Evolutionary conservation across 2,888 invertebrate genomes (phyloP).

Genomic region (Pogonocherus hispidulus): DNA sequence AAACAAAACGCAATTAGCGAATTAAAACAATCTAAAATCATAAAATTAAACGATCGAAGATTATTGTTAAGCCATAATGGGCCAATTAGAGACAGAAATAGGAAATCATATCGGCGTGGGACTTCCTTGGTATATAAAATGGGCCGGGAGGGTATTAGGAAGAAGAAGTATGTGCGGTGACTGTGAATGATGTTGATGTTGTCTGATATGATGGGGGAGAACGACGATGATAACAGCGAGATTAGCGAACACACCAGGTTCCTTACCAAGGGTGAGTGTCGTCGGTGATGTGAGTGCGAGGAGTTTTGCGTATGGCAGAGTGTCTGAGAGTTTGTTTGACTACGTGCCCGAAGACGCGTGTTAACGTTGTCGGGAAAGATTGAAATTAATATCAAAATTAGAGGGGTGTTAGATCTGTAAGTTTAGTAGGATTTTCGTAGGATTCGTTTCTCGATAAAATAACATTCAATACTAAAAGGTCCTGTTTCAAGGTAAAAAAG

Average conservation of each 20-base stretch:
- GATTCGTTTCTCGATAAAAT: no score
- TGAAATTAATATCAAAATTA: no score
- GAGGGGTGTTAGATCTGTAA: no score
- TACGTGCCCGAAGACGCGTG: no score
- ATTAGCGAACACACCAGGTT: constrained; percentile 77
- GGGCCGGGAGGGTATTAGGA: background rate
- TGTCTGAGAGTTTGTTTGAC: no score
- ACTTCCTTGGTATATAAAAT: constrained; percentile 39
- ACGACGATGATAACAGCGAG: constrained; percentile 86
- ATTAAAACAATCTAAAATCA: constrained; percentile 36
- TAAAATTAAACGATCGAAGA: constrained; percentile 45
- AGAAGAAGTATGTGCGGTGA: constrained; percentile 14
- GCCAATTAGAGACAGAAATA: constrained; percentile 42
- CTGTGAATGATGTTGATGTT: constrained; percentile 56
- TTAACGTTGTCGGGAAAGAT: no score
- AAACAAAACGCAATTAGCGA: constrained; percentile 39
- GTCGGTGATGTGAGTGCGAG: background rate
- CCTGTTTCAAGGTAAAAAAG: no score
- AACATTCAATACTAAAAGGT: no score
- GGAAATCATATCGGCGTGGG: constrained; percentile 48
- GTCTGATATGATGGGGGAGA: constrained; percentile 72
- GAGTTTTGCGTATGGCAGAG: background rate
- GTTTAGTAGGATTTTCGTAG: no score
- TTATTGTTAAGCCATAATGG: constrained; percentile 29
- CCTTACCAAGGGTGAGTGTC: constrained; percentile 76